Evolutionary conservation across 2,113 vertebrate species (phyloP).

Genomic region (Thunnus maccoyii): DNA sequence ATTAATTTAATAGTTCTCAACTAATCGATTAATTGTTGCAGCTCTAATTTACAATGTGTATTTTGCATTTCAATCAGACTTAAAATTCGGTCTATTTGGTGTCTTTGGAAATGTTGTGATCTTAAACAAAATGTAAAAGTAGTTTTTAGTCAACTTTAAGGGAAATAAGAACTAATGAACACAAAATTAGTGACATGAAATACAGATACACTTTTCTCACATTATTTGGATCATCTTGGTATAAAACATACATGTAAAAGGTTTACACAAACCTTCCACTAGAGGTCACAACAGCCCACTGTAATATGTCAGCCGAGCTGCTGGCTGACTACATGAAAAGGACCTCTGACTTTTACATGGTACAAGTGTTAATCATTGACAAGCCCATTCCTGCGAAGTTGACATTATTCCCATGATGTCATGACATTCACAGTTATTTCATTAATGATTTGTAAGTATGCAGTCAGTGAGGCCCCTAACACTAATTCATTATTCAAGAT

Average conservation of each 20-base stretch:
- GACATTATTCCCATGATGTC: conserved; percentile 73
- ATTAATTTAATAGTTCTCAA: too few relatives aligned
- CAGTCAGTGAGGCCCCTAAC: background rate
- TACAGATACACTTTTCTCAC: too few relatives aligned
- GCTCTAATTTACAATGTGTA: too few relatives aligned
- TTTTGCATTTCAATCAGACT: too few relatives aligned
- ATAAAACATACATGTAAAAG: background rate
- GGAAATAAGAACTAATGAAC: too few relatives aligned
- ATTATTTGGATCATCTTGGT: background rate
- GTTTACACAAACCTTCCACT: conserved; percentile 45
- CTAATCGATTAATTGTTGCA: too few relatives aligned
- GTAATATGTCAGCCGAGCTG: background rate
- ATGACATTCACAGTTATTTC: conserved; percentile 30
- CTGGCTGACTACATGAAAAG: background rate
- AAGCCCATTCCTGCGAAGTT: conserved; percentile 10
- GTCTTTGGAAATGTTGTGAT: too few relatives aligned
- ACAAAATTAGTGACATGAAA: too few relatives aligned
- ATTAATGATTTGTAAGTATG: conserved; percentile 63
- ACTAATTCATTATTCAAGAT: conserved; percentile 7
- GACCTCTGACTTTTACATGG: background rate
- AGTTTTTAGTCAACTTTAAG: too few relatives aligned
- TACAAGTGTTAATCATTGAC: conserved; percentile 55
- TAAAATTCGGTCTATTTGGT: too few relatives aligned
- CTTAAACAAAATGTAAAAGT: too few relatives aligned
- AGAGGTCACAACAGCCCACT: conserved; percentile 60